Base-by-base conservation (phyloP, 2,888 invertebrate genomes). In the Teinopalpus imperialis region DNA sequence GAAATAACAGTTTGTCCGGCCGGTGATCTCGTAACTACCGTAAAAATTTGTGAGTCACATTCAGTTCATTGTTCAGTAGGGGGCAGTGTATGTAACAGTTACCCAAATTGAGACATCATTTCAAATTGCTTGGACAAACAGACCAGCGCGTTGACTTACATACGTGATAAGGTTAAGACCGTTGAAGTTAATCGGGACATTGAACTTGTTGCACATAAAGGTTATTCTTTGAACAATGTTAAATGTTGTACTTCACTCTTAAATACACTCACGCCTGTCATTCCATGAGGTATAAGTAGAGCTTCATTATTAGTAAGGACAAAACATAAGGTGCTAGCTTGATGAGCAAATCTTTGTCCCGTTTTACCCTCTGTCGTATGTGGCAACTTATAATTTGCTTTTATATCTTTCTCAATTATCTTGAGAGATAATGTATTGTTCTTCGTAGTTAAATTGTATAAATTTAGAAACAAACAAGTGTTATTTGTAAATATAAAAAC, bases 81-180 rank as follows among this genome's bases (percentile, higher is more conserved):
- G 9, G 29, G 63, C 62, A 57, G 59, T 59, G 56, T 59, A 58
- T 66, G 79, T 81, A 81, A 82, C 83, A 81, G 76, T 81, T 78
- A 79, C 74, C 80, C 63, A 78, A 81, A 82, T 83, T 70, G 68
- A 79, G 69, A 78, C 78, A 74, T 81, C 74, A 78, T 68, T 56
- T 67, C 71, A 71, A 79, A 81, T 79, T 74, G 68, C 52, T 74
- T 69, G 63, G 68, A 70, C 79, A 81, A 78, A 83, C 74, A 74
- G 69, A 58, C 54, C 51, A 55, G 52, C 62, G 54, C 56, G 65
- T 72, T 65, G 64, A 61, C 57, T 67, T 65, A 74, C 69, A 18
- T 24, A 44, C 37, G 73, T 74, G 76, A 74, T 74, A 73, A 68
- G 69, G 69, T 74, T 74, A 59, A 65, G 73, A 68, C 66, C 68